Evolutionary conservation across 2,888 invertebrate species (phyloP), one percentile per base, ranked within the genome.

Genomic region (Apoda limacodes): DNA sequence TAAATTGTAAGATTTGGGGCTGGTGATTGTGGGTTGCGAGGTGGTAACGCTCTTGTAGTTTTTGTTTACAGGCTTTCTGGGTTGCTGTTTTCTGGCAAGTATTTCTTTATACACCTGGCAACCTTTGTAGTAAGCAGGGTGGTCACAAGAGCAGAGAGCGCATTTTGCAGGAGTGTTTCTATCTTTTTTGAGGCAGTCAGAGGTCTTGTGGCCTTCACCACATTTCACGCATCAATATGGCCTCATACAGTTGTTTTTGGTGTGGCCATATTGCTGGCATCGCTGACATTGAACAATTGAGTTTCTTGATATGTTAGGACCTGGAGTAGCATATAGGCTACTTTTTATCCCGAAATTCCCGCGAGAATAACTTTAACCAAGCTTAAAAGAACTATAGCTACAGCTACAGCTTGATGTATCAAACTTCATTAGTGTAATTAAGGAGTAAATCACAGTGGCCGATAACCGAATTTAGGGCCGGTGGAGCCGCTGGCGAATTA

Each of bases 171-270:
- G 43, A 1, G 36, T 34, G 20, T 34, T 45, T 24, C 37, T 11
- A 20, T 44, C 42, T 13, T 15, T 33, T 13, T 40, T 43, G 6
- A 20, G 17, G 9, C 39, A 45, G 4, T 40, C 39, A 5, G 36
- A 30, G 2, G 43, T 46, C 24, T 36, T 43, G 22, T 46, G 46
- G 1, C 22, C 15, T 28, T 35, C 30, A 2, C 23, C 45, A 26
- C 45, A 45, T 37, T 46, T 48, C 1, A 45, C 43, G 14, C 43
- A 46, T 5, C 43, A 22, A 7, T 28, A 40, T n/a, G 44, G 45
- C 13, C 45, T 29, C 38, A 44, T 41, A 9, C 45, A 46, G 10
- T 45, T 22, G 22, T 45, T 45, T 42, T 46, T 46, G 2, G 38
- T 28, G 26, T 48, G 45, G 1, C 45, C 42, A 22, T 44, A 48